Evolutionary conservation across 2,888 invertebrate species (phyloP), one percentile per base, ranked within the genome.

Genomic region (Patella ulyssiponensis): DNA sequence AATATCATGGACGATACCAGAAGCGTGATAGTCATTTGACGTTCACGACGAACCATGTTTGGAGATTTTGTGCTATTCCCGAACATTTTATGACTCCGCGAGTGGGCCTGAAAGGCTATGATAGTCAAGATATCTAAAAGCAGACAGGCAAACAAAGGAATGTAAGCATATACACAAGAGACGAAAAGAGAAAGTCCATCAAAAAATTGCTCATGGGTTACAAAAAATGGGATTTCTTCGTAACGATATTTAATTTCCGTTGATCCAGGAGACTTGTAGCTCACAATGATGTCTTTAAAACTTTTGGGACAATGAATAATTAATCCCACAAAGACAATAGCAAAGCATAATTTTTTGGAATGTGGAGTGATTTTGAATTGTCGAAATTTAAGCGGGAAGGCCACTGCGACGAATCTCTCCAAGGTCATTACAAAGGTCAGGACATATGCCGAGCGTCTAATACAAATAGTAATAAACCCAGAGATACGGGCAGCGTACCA

Each of bases 71-170:
- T 44, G 44, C 44, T 44, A 9, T 44, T 44, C 44, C 44, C 9
- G 44, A 44, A 4, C 44, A 44, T 44, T 7, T 44, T 9, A 11
- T 14, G 9, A 23, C 23, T 23, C 5, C 64, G 64, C 1, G 64
- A 9, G 11, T 64, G 64, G 2, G 12, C 9, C 23, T 64, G 23
- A 23, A 64, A 64, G 23, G 64, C 64, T 11, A 20, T 0, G 23
- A 64, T 23, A 20, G 64, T 64, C 23, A 64, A 23, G 11, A 64
- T 9, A 23, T 64, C 64, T 11, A 64, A 23, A 20, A 64, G 20
- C 20, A 64, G 64, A 64, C 64, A 64, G 11, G 64, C 64, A 64
- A 64, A 64, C 4, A 64, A 64, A 64, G 64, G 64, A 14, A 64
- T 20, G 14, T 64, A 64, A 20, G 64, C 64, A 23, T 20, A 23